Evolutionary conservation across 2,113 vertebrate genomes (phyloP).

Genomic region (Pithys albifrons): DNA sequence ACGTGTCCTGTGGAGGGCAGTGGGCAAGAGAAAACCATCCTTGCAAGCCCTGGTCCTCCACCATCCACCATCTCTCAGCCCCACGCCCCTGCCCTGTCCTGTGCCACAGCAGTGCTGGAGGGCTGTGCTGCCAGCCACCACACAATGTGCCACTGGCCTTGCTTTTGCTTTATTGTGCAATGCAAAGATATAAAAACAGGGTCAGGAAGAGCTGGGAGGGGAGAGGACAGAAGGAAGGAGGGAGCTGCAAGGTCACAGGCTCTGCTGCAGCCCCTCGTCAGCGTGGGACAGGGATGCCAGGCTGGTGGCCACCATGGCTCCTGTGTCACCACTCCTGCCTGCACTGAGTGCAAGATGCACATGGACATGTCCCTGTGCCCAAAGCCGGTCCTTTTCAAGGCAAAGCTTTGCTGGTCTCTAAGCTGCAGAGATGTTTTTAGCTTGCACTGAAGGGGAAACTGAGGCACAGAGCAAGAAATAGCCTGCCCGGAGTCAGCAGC

Average conservation of each 20-base stretch:
- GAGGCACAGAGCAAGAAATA: not conserved
- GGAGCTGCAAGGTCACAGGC: not conserved
- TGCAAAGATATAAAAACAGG: not conserved
- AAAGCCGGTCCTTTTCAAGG: not conserved
- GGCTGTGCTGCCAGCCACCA: not conserved
- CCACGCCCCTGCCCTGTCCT: not conserved
- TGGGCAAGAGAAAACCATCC: not conserved
- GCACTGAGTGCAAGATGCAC: not conserved
- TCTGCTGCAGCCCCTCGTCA: not conserved
- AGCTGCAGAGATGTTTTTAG: not conserved
- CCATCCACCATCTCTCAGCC: not conserved
- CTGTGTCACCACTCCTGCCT: rapidly evolving
- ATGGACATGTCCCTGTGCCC: rapidly evolving
- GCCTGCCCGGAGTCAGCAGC: not conserved
- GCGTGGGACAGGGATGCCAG: rapidly evolving
- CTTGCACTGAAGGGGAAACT: not conserved
- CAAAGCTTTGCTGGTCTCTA: rapidly evolving
- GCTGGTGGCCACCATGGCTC: not conserved
- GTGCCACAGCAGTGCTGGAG: not conserved
- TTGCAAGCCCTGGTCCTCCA: rapidly evolving
- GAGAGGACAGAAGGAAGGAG: not conserved
- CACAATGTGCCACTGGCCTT: rapidly evolving
- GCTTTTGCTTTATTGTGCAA: not conserved
- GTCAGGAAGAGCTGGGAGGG: not conserved
- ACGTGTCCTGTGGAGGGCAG: rapidly evolving